Conservation (phyloP, 2,888 invertebrate genomes). For the Nephrotoma appendiculata region DNA sequence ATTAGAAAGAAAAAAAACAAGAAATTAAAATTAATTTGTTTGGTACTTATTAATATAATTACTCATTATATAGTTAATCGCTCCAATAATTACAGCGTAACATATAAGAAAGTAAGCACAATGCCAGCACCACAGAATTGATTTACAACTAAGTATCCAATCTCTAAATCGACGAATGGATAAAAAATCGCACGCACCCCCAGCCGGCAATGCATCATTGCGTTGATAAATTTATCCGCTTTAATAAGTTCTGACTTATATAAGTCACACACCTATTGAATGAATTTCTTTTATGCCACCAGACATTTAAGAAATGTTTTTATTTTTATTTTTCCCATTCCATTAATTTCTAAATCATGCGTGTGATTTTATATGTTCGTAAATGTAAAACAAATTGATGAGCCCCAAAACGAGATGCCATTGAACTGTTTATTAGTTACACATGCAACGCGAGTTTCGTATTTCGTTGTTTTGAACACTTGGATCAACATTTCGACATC, state of each 20-base stretch:
- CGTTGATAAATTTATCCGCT: background rate
- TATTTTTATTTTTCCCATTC: background rate
- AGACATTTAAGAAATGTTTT: background rate
- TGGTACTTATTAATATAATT: background rate
- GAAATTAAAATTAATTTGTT: background rate
- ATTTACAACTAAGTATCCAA: too few species aligned
- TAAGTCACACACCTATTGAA: background rate
- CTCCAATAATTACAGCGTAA: background rate
- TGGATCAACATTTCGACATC: background rate
- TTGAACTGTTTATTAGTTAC: background rate
- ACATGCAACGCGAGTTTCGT: background rate
- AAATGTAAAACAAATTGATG: background rate
- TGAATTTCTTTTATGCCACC: background rate
- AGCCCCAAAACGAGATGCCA: background rate
- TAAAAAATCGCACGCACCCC: background rate
- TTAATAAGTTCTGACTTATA: background rate
- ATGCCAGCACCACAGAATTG: too few species aligned
- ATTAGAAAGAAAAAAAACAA: background rate
- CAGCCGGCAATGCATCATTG: background rate
- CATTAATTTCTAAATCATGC: background rate
- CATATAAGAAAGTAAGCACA: background rate
- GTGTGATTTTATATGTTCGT: background rate
- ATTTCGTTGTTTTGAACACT: background rate
- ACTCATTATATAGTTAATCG: background rate
- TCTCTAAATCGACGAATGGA: too few species aligned